Base-by-base conservation (phyloP, 1,140 invertebrate species). In the Stegodyphus dumicola region DNA sequence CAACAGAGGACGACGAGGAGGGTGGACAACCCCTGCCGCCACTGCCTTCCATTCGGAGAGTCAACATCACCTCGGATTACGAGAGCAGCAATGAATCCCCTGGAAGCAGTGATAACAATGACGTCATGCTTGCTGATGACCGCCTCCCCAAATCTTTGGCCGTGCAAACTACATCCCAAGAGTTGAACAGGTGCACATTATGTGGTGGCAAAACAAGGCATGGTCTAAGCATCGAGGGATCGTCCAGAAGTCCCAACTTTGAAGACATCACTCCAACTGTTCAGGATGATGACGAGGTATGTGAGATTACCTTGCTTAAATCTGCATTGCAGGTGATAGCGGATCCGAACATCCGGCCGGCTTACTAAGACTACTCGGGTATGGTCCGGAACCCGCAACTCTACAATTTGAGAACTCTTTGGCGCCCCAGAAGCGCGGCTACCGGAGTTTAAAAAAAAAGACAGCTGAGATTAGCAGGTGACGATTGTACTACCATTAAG, bases 81-180 rank as follows among this genome's bases (percentile, higher is more conserved):
- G 91, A 92, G 87, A 91, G 90, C 87, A 86, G 83, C 52, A 91
- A 90, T 87, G 91, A 92, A 87, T 91, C 91, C 11, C 91, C 91
- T 2, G 91, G 90, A 85, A 90, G 89, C 86, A 91, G 91, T 52
- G 89, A 89, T 52, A 87, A 84, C 51, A 87, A 87, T 51, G 86
- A 87, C 53, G 60, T 79, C 11, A 15, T 80, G 33, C 18, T 33
- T 9, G 7, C 56, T 9, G 88, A 78, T 10, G 86, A 77, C 9
- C 85, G 67, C 33, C 15, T 83, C 0, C 73, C 77, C n/a, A 81
- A 77, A 52, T 86, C 85, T 18, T 52, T 86, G 17, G 66, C 75
- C 0, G 67, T 86, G 0, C 84, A 86, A 53, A 86, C 84, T 0
- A 13, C 17, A 6, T 13, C 6, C 9, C 64, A 76, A 51, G 79